Percentiles rank a stretch among this genome's conserved stretches.
phyloP scores from a whole-genome alignment of 2,113 vertebrate species.

The Otus sunia region DNA sequence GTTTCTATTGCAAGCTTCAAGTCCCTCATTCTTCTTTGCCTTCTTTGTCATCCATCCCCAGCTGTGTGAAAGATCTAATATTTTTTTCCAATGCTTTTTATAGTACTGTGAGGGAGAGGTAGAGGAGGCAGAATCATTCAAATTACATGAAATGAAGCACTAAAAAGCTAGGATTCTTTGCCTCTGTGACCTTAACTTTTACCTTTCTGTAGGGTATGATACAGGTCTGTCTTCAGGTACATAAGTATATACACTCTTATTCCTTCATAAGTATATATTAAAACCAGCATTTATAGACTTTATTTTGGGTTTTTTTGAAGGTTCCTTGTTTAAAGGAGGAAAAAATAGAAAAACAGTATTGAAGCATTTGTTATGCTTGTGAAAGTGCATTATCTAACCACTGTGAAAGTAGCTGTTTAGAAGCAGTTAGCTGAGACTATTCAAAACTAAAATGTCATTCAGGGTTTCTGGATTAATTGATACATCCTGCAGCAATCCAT shows the following conservation, averaged over 20 bases:
- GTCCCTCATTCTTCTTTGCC: neutral
- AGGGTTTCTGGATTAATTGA: neutral
- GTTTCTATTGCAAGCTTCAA: neutral
- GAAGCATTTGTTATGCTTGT: neutral
- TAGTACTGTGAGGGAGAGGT: neutral
- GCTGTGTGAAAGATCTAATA: neutral
- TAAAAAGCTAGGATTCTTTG: neutral
- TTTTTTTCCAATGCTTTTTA: neutral
- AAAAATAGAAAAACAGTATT: neutral
- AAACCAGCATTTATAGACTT: neutral
- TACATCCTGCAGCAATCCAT: neutral
- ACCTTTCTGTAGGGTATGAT: neutral
- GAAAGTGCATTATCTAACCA: neutral
- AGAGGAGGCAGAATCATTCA: neutral
- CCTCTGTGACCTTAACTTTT: neutral
- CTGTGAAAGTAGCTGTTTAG: neutral
- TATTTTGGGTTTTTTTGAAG: neutral
- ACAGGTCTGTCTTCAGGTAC: neutral
- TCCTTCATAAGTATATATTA: neutral
- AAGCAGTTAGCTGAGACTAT: neutral
- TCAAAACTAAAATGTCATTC: neutral
- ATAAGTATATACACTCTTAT: neutral
- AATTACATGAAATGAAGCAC: neutral
- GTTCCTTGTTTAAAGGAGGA: neutral
- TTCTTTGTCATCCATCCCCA: neutral